Conservation (phyloP, 2,888 invertebrate genomes). For the Diplazon laetatorius region DNA sequence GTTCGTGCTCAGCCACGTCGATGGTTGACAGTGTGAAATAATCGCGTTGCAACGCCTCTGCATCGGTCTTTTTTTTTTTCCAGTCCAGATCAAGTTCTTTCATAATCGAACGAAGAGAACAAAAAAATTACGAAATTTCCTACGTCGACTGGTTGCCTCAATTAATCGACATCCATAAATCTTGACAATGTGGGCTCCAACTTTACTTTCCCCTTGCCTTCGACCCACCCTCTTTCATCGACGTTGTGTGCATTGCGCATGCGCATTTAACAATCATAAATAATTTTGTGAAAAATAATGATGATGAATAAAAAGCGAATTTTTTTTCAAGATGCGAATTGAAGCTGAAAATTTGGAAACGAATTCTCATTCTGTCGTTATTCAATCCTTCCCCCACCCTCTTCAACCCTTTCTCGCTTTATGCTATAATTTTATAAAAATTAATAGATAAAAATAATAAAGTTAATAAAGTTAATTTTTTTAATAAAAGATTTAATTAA, state of each 20-base stretch:
- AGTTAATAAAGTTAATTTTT: no score
- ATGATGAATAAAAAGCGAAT: no score
- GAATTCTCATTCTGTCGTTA: no score
- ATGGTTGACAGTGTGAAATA: background rate
- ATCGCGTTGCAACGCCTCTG: slow-evolving; percentile 31
- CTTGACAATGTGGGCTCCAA: slow-evolving; percentile 21
- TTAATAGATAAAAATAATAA: no score
- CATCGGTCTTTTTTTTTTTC: background rate
- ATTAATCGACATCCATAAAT: slow-evolving; percentile 43
- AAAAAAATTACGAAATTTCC: slow-evolving; percentile 46
- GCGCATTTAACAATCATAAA: background rate
- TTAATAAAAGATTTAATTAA: no score
- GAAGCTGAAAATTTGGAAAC: no score
- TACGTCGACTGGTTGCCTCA: slow-evolving; percentile 1
- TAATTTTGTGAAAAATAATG: background rate
- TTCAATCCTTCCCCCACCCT: no score
- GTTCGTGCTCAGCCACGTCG: slow-evolving; percentile 33
- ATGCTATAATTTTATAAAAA: no score
- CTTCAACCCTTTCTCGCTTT: no score
- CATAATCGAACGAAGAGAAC: slow-evolving; percentile 14
- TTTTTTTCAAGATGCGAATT: no score
- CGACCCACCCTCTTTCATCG: no score
- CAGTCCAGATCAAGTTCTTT: slow-evolving; percentile 6
- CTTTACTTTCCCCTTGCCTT: slow-evolving; percentile 10
- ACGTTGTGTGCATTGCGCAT: no score